These are phyloP conservation scores for Platygyra sinensis DNA, from an alignment of 64 coral and sea anemone genomes.

Conservation along the genomic window DNA sequence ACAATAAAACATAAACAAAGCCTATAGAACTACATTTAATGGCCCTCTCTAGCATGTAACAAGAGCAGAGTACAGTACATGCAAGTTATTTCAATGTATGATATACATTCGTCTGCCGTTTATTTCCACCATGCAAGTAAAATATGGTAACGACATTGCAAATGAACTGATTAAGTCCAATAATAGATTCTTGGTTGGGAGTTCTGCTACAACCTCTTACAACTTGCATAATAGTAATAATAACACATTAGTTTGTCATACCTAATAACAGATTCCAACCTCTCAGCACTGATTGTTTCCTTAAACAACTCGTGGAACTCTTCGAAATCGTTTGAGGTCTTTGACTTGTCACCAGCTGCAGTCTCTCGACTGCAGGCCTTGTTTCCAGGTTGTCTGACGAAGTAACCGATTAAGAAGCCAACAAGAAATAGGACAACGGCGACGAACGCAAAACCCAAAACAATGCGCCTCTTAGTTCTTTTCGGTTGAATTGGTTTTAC, in stretches of 20 bases:
- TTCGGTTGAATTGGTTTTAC: constrained; percentile 13
- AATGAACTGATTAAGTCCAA: too few species aligned
- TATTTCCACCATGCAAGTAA: too few species aligned
- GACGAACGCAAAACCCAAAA: not conserved
- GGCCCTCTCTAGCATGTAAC: too few species aligned
- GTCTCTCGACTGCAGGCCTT: not conserved
- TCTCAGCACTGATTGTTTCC: constrained; percentile 53
- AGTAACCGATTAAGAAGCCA: constrained; percentile 59
- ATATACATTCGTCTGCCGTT: too few species aligned
- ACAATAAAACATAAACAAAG: too few species aligned
- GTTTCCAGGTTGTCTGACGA: not conserved
- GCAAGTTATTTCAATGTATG: too few species aligned
- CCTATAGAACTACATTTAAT: too few species aligned
- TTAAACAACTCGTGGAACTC: constrained; percentile 47
- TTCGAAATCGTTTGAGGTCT: constrained; percentile 14
- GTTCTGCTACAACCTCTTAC: not conserved
- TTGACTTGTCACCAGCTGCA: not conserved
- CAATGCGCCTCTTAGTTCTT: not conserved
- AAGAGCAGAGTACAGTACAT: too few species aligned
- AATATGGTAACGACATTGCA: too few species aligned
- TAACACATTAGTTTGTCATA: not conserved
- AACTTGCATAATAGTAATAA: not conserved
- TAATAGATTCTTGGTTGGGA: too few species aligned
- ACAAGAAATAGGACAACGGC: constrained; percentile 39
- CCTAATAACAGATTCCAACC: constrained; percentile 54